phyloP scores from a whole-genome alignment of 2,888 invertebrate species.

The Tiliacea citrago region DNA sequence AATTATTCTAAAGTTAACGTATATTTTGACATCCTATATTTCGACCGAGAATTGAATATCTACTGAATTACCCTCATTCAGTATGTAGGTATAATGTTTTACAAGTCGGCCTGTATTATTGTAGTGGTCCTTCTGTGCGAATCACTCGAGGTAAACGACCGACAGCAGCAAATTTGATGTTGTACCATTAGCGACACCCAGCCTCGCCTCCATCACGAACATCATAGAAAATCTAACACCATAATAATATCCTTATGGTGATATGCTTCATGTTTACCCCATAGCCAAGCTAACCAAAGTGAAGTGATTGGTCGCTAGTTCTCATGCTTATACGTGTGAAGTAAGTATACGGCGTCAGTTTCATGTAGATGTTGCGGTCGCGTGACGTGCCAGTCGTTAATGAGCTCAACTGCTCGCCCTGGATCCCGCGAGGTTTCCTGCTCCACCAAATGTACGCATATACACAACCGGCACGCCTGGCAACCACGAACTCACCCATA shows the following conservation, averaged over 20 bases:
- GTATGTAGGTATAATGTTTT: not conserved
- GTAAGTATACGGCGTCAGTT: not conserved
- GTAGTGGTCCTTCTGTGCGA: not conserved
- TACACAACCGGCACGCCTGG: not conserved
- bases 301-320: slow-evolving; percentile 15
- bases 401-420: slow-evolving; percentile 60
- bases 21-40: not conserved
- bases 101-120: not conserved
- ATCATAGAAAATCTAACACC: not conserved
- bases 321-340: slow-evolving; percentile 3
- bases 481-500: slow-evolving; percentile 5
- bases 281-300: slow-evolving; percentile 27
- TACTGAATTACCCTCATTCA: not conserved
- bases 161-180: not conserved
- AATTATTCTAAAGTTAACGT: not conserved
- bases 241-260: slow-evolving; percentile 26
- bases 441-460: slow-evolving; percentile 22
- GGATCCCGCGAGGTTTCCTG: slow-evolving; percentile 58
- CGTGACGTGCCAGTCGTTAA: slow-evolving; percentile 51
- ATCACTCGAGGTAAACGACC: not conserved
- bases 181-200: slow-evolving; percentile 13
- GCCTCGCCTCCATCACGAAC: slow-evolving; percentile 18
- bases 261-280: slow-evolving; percentile 27
- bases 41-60: not conserved
- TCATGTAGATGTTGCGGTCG: slow-evolving; percentile 33